Evolutionary conservation across 1,140 invertebrate genomes (phyloP).

Genomic region (Linepithema humile): DNA sequence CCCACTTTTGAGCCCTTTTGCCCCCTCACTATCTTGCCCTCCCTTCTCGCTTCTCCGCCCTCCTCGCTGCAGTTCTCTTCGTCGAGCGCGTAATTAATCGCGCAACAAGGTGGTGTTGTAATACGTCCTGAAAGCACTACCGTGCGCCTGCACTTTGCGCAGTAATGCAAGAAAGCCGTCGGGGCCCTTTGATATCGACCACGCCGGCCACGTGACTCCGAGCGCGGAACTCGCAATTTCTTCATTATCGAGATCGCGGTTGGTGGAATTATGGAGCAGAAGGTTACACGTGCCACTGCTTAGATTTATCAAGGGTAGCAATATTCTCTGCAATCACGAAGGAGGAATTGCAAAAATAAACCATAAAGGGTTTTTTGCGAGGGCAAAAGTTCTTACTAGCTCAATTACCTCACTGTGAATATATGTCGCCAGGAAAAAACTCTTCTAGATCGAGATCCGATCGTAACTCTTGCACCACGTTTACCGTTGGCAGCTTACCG

Average conservation of each 20-base stretch:
- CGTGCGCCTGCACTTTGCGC: conserved; percentile 48
- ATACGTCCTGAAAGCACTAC: conserved; percentile 50
- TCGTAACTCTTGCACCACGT: background rate
- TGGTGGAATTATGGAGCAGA: conserved; percentile 46
- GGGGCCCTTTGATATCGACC: conserved; percentile 50
- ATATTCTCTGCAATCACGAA: conserved; percentile 37
- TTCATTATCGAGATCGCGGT: conserved; percentile 49
- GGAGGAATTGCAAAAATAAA: conserved; percentile 47
- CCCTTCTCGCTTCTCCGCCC: conserved; percentile 2
- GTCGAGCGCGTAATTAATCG: conserved; percentile 56
- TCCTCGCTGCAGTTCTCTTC: conserved; percentile 6
- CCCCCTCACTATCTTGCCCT: background rate
- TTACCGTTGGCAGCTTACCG: background rate
- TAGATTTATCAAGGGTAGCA: conserved; percentile 48
- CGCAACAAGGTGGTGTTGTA: conserved; percentile 49
- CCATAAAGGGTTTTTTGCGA: background rate
- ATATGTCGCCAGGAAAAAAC: background rate
- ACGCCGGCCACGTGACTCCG: conserved; percentile 40
- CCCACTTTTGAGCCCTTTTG: conserved; percentile 43
- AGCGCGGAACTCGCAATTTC: conserved; percentile 51
- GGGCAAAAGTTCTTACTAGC: conserved; percentile 26
- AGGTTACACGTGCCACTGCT: conserved; percentile 39
- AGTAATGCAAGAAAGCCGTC: conserved; percentile 47
- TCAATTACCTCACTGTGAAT: conserved; percentile 32
- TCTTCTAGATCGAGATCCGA: conserved; percentile 9